phyloP scores from a whole-genome alignment of 2,888 invertebrate genomes.

The Protonemura montana region DNA sequence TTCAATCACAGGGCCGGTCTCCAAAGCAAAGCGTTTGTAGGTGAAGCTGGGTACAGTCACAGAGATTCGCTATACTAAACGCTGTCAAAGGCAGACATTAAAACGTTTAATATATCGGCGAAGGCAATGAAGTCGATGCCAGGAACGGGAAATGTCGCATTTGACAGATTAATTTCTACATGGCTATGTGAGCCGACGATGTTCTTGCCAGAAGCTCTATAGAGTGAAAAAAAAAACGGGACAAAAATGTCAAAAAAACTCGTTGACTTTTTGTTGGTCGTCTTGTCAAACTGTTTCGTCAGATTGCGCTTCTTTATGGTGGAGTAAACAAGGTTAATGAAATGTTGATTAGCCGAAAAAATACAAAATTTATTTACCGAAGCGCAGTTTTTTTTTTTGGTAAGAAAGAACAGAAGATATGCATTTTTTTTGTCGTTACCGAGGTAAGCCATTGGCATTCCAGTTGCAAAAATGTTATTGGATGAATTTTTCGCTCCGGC shows the following conservation, averaged over 20 bases:
- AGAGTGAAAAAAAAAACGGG: background rate
- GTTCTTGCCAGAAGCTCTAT: background rate
- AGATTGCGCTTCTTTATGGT: no score
- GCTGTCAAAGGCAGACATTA: background rate
- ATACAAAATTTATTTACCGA: background rate
- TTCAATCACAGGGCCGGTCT: background rate
- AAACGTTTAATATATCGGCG: background rate
- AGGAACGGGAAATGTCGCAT: conserved; percentile 7
- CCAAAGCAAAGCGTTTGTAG: background rate
- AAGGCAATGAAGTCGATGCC: background rate
- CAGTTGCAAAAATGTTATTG: no score
- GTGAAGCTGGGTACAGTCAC: no score
- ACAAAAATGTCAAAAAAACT: conserved; percentile 27
- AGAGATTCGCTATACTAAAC: background rate
- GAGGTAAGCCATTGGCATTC: no score
- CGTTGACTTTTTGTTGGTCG: background rate
- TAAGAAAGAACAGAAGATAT: no score
- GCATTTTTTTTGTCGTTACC: no score
- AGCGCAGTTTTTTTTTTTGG: no score
- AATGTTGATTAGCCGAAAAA: background rate
- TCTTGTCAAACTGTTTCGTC: no score
- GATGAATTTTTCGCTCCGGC: no score
- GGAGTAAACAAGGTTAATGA: background rate
- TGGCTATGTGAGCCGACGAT: background rate
- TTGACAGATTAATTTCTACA: conserved; percentile 18